Percentiles rank a stretch among this genome's conserved stretches.
These are phyloP conservation scores for Terrapene triunguis DNA, from an alignment of 2,113 vertebrate genomes.

Conservation along the genomic window DNA sequence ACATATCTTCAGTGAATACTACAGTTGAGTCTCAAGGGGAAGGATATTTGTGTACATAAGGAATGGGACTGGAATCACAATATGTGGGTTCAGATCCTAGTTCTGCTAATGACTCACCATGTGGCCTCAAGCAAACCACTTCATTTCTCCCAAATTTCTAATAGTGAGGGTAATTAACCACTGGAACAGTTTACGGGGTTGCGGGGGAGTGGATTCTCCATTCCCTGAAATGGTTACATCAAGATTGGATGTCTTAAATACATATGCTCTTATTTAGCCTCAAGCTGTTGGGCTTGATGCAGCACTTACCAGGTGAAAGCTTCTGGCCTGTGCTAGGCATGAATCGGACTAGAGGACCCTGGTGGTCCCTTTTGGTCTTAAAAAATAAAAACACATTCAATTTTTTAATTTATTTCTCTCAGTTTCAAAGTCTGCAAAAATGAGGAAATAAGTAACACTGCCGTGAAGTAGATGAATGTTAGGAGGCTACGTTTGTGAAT, in stretches of 20 bases:
- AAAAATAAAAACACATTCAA: background rate
- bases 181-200: background rate
- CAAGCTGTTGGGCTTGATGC: rapidly evolving
- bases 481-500: background rate
- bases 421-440: background rate
- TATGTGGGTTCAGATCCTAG: rapidly evolving
- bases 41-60: background rate
- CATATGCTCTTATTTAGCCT: background rate
- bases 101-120: background rate
- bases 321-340: background rate
- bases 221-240: background rate
- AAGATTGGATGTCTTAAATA: constrained; percentile 3
- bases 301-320: background rate
- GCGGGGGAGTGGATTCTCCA: background rate
- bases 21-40: background rate
- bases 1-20: too few relatives aligned
- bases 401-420: background rate
- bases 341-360: background rate
- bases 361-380: background rate
- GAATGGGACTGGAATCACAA: rapidly evolving
- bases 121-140: background rate
- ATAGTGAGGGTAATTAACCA: background rate
- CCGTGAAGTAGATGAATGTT: background rate
- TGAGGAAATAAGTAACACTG: background rate
- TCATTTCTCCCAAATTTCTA: background rate